Evolutionary conservation across 2,888 invertebrate genomes (phyloP), one percentile per base, ranked within the genome.

Genomic region (Drosophila lacicola): DNA sequence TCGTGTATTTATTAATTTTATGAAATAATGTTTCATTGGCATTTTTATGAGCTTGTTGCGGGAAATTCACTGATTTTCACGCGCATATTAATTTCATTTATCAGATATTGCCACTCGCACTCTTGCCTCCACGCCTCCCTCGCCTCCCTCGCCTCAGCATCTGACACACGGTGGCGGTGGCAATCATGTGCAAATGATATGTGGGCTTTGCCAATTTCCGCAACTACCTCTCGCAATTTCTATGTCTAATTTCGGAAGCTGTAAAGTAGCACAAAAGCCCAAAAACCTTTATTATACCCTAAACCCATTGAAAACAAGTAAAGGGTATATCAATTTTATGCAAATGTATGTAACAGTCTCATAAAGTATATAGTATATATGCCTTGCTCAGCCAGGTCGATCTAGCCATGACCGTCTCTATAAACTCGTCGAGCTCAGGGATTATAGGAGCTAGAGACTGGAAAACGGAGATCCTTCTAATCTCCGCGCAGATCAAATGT

Each of bases 171-270:
- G 8, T 29, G 33, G 3, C 45, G 25, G 25, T 29, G 46, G 34
- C 58, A 39, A 60, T 58, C 56, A 69, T 54, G 69, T 66, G 53
- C 49, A 71, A 66, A 71, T 62, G 51, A 68, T 66, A 69, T 58
- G 58, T 56, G 53, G 34, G 14, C 53, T 57, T 53, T 55, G 53
- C 53, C 58, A 61, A 65, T 58, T 47, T 60, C 39, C 41, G 60
- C 17, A 63, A 63, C 56, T 49, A 66, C 58, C 56, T 44, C 70
- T 51, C 36, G 56, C 73, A 45, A 75, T 75, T 75, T 62, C 61
- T 58, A 49, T 80, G 58, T 80, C 70, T 78, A 64, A 80, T 80
- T 74, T 67, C 67, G 51, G 58, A 74, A 76, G 53, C 74, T 65
- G 63, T 74, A 57, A 73, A 78, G 51, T 78, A 64, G 61, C 64